Evolutionary conservation across 1,140 invertebrate species (phyloP).

Genomic region (Ceratina australensis): DNA sequence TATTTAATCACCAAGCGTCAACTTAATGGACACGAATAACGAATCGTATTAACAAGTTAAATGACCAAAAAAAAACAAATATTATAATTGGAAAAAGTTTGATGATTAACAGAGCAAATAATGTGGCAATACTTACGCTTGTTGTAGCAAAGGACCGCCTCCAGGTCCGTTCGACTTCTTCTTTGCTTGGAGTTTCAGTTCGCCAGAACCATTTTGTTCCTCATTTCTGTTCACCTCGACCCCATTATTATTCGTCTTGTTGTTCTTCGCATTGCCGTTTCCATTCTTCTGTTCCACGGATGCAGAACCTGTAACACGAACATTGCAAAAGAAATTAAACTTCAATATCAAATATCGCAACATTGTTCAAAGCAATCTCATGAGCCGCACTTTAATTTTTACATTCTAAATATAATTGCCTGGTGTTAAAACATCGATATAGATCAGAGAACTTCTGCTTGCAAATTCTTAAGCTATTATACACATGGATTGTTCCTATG

Average conservation of each 20-base stretch:
- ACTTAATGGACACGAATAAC: no score
- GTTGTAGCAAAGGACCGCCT: constrained; percentile 78
- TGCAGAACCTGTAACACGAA: constrained; percentile 67
- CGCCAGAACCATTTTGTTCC: constrained; percentile 71
- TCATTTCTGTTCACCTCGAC: constrained; percentile 75
- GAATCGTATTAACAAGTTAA: no score
- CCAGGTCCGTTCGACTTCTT: constrained; percentile 73
- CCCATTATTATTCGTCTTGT: constrained; percentile 77
- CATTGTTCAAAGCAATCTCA: no score
- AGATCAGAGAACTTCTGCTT: no score
- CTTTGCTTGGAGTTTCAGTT: constrained; percentile 71
- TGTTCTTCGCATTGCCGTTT: constrained; percentile 72
- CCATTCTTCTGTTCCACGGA: constrained; percentile 77
- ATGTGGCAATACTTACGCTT: constrained; percentile 73
- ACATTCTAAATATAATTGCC: no score
- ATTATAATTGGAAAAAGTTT: constrained; percentile 4
- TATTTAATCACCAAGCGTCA: no score
- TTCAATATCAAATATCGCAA: not conserved
- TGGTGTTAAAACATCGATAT: no score
- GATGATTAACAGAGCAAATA: not conserved
- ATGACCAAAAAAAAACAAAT: no score
- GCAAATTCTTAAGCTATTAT: no score
- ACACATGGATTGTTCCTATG: no score
- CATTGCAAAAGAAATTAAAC: not conserved
- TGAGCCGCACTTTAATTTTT: no score